Percentiles rank a stretch among this genome's conserved stretches.
These are phyloP conservation scores for Rhadinocentrus ornatus DNA, from an alignment of 2,797 vertebrate genomes.

Conservation along the genomic window DNA sequence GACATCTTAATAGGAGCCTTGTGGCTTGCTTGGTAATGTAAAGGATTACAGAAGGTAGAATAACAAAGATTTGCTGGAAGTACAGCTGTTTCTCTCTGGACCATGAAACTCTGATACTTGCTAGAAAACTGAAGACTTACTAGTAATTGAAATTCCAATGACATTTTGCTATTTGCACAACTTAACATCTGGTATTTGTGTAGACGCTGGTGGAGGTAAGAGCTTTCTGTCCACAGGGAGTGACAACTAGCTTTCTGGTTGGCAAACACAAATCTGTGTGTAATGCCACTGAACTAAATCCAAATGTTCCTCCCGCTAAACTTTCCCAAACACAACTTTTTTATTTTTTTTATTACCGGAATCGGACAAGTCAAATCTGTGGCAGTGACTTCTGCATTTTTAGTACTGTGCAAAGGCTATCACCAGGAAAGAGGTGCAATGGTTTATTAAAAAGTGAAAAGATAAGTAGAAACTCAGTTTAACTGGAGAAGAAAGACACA, in stretches of 20 bases:
- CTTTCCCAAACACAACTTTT: too few species aligned
- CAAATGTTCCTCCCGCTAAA: neutral
- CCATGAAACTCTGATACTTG: neutral
- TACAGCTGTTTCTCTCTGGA: slow-evolving; percentile 13
- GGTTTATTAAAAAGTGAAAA: too few species aligned
- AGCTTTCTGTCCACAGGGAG: slow-evolving; percentile 9
- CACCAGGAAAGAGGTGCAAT: too few species aligned
- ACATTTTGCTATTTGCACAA: slow-evolving; percentile 36
- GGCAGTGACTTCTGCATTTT: too few species aligned
- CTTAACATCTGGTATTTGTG: slow-evolving; percentile 37
- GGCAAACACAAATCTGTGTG: slow-evolving; percentile 40
- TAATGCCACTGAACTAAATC: neutral
- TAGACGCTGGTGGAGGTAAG: slow-evolving; percentile 19
- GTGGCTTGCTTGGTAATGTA: slow-evolving; percentile 19
- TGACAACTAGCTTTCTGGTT: slow-evolving; percentile 23
- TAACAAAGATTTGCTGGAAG: neutral
- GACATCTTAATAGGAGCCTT: slow-evolving; percentile 41
- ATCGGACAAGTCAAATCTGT: too few species aligned
- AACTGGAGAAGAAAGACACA: too few species aligned
- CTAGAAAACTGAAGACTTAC: slow-evolving; percentile 9
- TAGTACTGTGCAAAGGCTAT: too few species aligned
- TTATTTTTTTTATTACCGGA: too few species aligned
- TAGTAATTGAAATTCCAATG: slow-evolving; percentile 36
- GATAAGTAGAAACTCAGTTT: too few species aligned
- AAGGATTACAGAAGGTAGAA: slow-evolving; percentile 24